Conservation (phyloP, 2,797 vertebrate genomes). For the Rhinogobio ventralis region DNA sequence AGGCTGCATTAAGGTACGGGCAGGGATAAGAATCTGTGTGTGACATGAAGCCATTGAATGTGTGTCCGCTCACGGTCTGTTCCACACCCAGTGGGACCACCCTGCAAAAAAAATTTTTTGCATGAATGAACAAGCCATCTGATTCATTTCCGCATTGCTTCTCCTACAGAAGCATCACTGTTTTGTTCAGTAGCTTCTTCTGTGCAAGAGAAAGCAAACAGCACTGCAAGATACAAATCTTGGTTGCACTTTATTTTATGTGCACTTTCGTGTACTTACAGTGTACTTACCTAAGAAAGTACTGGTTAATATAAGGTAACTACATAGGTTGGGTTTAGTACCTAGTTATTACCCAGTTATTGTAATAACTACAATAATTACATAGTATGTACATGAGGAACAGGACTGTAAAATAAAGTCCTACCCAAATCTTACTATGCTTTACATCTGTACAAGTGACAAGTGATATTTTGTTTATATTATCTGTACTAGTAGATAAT, state of each 20-base stretch:
- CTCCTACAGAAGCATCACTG: not conserved
- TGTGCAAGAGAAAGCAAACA: not conserved
- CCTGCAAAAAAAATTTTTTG: constrained; percentile 72
- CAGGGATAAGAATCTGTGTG: constrained; percentile 88
- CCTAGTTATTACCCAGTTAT: too few species aligned
- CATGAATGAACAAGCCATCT: not conserved
- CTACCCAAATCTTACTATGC: not conserved
- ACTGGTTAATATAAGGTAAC: too few species aligned
- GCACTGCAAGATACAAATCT: not conserved
- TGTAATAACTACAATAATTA: too few species aligned
- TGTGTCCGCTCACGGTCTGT: constrained; percentile 88
- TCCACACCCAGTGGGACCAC: constrained; percentile 87
- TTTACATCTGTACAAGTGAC: not conserved
- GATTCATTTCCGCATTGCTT: not conserved
- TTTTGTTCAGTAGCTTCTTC: not conserved
- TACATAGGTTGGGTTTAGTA: too few species aligned
- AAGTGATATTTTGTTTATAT: not conserved
- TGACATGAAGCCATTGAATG: constrained; percentile 94
- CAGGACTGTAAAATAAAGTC: too few species aligned
- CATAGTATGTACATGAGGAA: too few species aligned
- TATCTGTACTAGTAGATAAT: not conserved
- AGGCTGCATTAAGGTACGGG: constrained; percentile 95
- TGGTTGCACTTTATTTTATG: too few species aligned
- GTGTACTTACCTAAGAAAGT: too few species aligned
- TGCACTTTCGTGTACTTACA: too few species aligned